These are phyloP conservation scores for Aplidium turbinatum DNA, from an alignment of 23 tunicate species.

Conservation along the genomic window DNA sequence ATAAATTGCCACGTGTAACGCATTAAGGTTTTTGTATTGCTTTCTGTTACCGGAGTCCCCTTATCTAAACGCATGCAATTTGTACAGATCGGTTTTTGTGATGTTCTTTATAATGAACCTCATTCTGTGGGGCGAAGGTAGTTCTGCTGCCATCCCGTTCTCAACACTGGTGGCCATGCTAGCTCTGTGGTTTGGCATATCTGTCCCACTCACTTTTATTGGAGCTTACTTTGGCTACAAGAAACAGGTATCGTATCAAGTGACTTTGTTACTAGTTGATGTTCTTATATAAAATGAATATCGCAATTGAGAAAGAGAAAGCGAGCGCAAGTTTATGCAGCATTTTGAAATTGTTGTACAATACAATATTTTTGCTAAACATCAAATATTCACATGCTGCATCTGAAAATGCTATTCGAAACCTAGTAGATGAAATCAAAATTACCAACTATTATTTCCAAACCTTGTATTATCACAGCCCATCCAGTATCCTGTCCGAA, in stretches of 20 bases:
- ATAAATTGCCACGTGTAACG: no score
- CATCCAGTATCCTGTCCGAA: constrained; percentile 85
- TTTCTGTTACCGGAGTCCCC: no score
- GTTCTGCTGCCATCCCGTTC: constrained; percentile 99
- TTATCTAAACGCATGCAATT: no score
- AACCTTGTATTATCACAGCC: constrained; percentile 44
- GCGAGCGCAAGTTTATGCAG: no score
- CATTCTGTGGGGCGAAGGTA: constrained; percentile 90
- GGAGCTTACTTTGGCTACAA: constrained; percentile 97
- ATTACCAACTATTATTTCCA: background rate
- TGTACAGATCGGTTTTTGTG: constrained; percentile 71
- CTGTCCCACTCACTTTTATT: constrained; percentile 93
- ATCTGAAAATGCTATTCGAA: no score
- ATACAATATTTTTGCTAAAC: no score
- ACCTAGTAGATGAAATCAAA: no score
- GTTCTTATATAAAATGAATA: no score
- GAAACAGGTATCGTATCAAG: constrained; percentile 39
- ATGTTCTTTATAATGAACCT: constrained; percentile 96
- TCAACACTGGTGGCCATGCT: constrained; percentile 88
- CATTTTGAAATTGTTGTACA: no score
- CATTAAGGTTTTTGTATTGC: no score
- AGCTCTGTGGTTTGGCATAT: constrained; percentile 96
- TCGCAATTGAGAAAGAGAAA: no score
- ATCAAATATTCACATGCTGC: no score
- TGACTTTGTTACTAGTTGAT: background rate